A percentile compares a stretch with the other conserved stretches of the same genome.
These are phyloP conservation scores for Liopterus haemorrhoidalis DNA, from an alignment of 2,888 invertebrate genomes.

Conservation along the genomic window DNA sequence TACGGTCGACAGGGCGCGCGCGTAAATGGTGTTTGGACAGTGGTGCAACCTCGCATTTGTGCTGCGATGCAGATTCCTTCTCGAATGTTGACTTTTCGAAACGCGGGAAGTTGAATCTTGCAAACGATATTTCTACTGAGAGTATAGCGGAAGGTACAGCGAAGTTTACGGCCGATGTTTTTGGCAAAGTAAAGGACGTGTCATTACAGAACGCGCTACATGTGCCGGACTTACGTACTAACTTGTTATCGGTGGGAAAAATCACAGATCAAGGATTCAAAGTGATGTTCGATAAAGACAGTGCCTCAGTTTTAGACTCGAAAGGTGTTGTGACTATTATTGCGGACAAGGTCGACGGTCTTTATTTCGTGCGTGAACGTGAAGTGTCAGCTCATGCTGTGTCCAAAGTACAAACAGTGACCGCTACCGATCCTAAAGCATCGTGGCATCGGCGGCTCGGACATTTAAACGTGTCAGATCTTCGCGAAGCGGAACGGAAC, in stretches of 20 bases:
- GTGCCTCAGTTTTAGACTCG: neutral
- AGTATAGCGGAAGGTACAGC: slow-evolving; percentile 12
- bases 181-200: slow-evolving; percentile 2
- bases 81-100: slow-evolving; percentile 2
- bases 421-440: neutral
- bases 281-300: neutral
- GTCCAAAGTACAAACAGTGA: neutral
- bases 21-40: slow-evolving; percentile 11
- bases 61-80: slow-evolving; percentile 1
- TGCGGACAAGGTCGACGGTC: neutral
- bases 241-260: slow-evolving; percentile 11
- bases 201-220: slow-evolving; percentile 9
- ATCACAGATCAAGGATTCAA: slow-evolving; percentile 7
- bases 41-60: slow-evolving; percentile 13
- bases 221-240: slow-evolving; percentile 7
- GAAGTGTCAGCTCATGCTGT: neutral
- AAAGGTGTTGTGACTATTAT: slow-evolving; percentile 1
- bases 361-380: slow-evolving; percentile 3
- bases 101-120: slow-evolving; percentile 6
- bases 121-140: slow-evolving; percentile 6
- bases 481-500: neutral
- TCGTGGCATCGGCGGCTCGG: slow-evolving; percentile 4
- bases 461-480: slow-evolving; percentile 3
- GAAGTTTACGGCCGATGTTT: neutral
- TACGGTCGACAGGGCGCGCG: neutral